These are phyloP conservation scores for Mechanitis messenoides DNA, from an alignment of 2,888 invertebrate genomes.

Conservation along the genomic window DNA sequence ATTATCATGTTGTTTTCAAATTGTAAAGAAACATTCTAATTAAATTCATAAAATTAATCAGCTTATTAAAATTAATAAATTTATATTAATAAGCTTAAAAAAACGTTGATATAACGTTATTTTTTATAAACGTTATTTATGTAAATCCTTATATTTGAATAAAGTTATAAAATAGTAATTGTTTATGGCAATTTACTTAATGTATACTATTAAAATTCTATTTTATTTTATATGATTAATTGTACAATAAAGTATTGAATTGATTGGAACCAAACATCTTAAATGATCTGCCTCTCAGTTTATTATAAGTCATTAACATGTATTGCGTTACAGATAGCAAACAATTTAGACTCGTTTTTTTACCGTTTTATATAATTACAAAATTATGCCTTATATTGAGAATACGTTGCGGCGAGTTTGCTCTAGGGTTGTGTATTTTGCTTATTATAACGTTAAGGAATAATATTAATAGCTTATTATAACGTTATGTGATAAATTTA, in stretches of 20 bases:
- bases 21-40: too few relatives aligned
- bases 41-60: background rate
- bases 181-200: slow-evolving; percentile 4
- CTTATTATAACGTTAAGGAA: background rate
- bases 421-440: slow-evolving; percentile 17
- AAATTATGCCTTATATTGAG: slow-evolving; percentile 68
- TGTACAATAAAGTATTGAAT: slow-evolving; percentile 49
- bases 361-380: slow-evolving; percentile 73
- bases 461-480: too few relatives aligned
- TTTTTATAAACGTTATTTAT: slow-evolving; percentile 4
- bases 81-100: background rate
- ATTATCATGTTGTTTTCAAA: too few relatives aligned
- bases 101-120: background rate
- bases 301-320: slow-evolving; percentile 68
- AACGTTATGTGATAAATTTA: too few relatives aligned
- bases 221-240: slow-evolving; percentile 40
- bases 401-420: slow-evolving; percentile 31
- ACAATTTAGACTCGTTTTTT: slow-evolving; percentile 64
- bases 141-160: slow-evolving; percentile 2
- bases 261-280: slow-evolving; percentile 54
- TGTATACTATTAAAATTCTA: background rate
- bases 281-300: slow-evolving; percentile 57
- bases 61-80: slow-evolving; percentile 2
- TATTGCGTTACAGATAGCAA: slow-evolving; percentile 70
- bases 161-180: background rate